Base-by-base conservation (phyloP, 2,113 vertebrate genomes). In the Atrichornis clamosus region DNA sequence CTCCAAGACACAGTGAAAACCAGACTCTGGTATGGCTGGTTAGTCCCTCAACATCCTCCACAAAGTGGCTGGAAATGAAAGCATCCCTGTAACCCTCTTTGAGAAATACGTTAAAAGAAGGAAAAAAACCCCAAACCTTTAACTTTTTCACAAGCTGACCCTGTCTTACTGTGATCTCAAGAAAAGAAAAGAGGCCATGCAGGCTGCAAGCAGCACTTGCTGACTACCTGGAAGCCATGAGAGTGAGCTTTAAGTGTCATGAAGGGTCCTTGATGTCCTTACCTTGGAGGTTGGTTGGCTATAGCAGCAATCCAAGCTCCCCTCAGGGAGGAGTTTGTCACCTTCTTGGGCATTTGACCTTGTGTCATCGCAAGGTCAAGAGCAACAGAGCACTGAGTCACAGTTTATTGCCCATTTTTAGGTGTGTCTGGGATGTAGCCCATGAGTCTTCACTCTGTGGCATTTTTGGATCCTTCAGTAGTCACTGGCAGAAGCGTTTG, bases 231-330 rank as follows among this genome's bases (percentile, higher is more conserved):
- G 0, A 18, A 62, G 17, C 23, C 28, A 10, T 3, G 6, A 62
- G 41, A 14, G 10, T 14, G 28, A 70, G 60, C n/a, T 26, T 19
- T 26, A 37, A 53, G 22, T 32, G 17, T 4, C 30, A 1, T 20
- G 20, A 46, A n/a, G 37, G 17, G 17, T 56, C 32, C 27, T 42
- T 37, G 22, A 19, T 67, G 49, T 19, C 33, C 23, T 84, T 69
- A 55, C 10, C 53, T 7, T 50, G 32, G 26, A 63, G 26, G 2
- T 6, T 74, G 64, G 20, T 32, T 94, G 80, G 21, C 32, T 37
- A 1, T 10, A 76, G 33, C 42, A 70, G 33, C 0, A 3, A 49
- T 37, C 28, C 2, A 0, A 27, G 9, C 11, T 62, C 15, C 20
- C 4, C 15, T 23, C 28, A 18, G 26, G n/a, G 39, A 64, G 50